Percentiles rank a stretch among this genome's conserved stretches.
phyloP scores from a whole-genome alignment of 2,888 invertebrate genomes.

The Slavum lentiscoides region DNA sequence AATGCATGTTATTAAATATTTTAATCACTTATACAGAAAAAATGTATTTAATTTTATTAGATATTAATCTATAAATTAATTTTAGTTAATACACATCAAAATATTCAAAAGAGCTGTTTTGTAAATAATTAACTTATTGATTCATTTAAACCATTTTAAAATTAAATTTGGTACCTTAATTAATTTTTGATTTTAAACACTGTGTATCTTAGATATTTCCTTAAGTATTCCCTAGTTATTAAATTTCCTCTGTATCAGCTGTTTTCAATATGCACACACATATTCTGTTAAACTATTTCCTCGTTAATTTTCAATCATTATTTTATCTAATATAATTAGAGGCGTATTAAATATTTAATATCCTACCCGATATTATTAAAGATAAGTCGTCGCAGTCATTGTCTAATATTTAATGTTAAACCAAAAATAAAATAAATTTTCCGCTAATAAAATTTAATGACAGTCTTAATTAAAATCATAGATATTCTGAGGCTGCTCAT shows the following conservation, averaged over 20 bases:
- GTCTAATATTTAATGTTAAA: not conserved
- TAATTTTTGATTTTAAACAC: not conserved
- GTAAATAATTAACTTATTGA: not conserved
- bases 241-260: slow-evolving; percentile 22
- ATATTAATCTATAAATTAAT: not conserved
- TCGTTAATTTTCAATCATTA: not conserved
- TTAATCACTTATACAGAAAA: too few relatives aligned
- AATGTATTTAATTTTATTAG: not conserved
- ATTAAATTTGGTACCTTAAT: not conserved
- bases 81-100: not conserved
- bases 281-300: not conserved
- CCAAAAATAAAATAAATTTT: not conserved
- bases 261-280: not conserved
- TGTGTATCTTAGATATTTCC: not conserved
- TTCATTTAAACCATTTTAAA: not conserved
- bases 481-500: not conserved
- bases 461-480: not conserved
- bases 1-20: too few relatives aligned
- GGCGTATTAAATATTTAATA: too few relatives aligned
- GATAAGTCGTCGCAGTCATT: not conserved
- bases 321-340: too few relatives aligned
- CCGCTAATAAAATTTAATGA: not conserved
- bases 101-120: not conserved
- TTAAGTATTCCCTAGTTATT: not conserved
- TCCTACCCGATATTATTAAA: not conserved